phyloP scores from a whole-genome alignment of 2,888 invertebrate species.

The Apocheima hispidaria region DNA sequence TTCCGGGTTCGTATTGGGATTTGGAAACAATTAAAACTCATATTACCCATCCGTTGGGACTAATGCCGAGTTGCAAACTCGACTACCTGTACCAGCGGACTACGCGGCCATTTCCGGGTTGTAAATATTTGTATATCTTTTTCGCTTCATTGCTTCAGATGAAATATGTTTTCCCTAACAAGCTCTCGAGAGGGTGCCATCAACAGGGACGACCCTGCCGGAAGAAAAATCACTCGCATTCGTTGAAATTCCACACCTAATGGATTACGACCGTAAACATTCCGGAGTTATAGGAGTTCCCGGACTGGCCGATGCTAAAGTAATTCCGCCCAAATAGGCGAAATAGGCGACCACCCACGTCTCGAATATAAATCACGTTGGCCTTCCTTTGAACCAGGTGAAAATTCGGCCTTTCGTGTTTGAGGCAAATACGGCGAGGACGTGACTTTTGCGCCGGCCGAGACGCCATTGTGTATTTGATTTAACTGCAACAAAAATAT shows the following conservation, averaged over 20 bases:
- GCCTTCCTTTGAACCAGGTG: slow-evolving; percentile 30
- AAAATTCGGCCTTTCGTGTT: slow-evolving; percentile 21
- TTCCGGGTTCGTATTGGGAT: background rate
- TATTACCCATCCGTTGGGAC: slow-evolving; percentile 3
- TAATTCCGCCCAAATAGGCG: slow-evolving; percentile 28
- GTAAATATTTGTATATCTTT: slow-evolving; percentile 7
- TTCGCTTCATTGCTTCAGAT: slow-evolving; percentile 10
- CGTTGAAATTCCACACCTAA: slow-evolving; percentile 27
- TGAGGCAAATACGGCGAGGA: slow-evolving; percentile 21
- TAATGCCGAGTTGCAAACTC: slow-evolving; percentile 2
- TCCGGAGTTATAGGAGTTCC: slow-evolving; percentile 26
- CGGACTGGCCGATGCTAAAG: slow-evolving; percentile 24
- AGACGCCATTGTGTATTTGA: slow-evolving; percentile 8
- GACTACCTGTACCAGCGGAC: background rate
- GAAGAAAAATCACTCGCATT: slow-evolving; percentile 22
- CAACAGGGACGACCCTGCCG: slow-evolving; percentile 11
- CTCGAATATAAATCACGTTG: slow-evolving; percentile 27
- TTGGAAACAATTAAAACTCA: slow-evolving; percentile 14
- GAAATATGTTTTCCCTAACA: slow-evolving; percentile 15
- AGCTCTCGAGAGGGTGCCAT: slow-evolving; percentile 18
- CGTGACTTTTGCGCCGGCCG: slow-evolving; percentile 9
- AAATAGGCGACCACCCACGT: slow-evolving; percentile 23
- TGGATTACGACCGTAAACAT: slow-evolving; percentile 29
- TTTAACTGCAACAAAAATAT: background rate
- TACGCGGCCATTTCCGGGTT: background rate